Base-by-base conservation (phyloP, 2,113 vertebrate genomes). In the Pao palembangensis region DNA sequence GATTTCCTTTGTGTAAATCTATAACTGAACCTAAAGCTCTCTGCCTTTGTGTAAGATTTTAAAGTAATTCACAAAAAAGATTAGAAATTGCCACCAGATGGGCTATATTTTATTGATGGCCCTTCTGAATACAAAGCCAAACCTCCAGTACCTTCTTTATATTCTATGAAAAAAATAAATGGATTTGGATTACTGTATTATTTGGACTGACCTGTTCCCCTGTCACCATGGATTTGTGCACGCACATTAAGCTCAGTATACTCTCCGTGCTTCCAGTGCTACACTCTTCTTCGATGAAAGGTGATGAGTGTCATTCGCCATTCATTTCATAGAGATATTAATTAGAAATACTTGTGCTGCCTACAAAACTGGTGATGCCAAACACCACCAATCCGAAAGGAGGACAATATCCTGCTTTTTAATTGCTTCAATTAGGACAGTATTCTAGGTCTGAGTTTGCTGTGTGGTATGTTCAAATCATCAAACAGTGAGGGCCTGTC, bases 221-320 rank as follows among this genome's bases (percentile, higher is more conserved):
- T 87, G 83, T 89, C 81, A 81, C 74, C 78, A 81, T 70, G 81
- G 72, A 82, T 90, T 86, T 76, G 83, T 70, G 77, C 78, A 72
- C 80, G 59, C 49, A 57, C 55, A 64, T 87, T 80, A 81, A 81
- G 70, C 75, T 69, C 74, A 85, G 85, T 86, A 78, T 61, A 71
- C 61, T 80, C 70, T 70, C 77, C 70, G 5, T 28, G 25, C 25
- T 64, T 81, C 70, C 69, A 25, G 73, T 74, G 84, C 71, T 25
- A 68, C 67, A 34, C 76, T 87, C 82, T 83, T 85, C 81, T 76
- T 79, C 87, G 88, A 90, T 90, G 89, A 90, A 87, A 91, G 87
- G 76, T 23, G 25, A 82, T 83, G 84, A 88, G 86, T 88, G 89
- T 80, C 82, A 85, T 80, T 79, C 76, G 82, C 82, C 75, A 66